Conservation (phyloP, 2,797 vertebrate genomes). For the Sciaenops ocellatus region DNA sequence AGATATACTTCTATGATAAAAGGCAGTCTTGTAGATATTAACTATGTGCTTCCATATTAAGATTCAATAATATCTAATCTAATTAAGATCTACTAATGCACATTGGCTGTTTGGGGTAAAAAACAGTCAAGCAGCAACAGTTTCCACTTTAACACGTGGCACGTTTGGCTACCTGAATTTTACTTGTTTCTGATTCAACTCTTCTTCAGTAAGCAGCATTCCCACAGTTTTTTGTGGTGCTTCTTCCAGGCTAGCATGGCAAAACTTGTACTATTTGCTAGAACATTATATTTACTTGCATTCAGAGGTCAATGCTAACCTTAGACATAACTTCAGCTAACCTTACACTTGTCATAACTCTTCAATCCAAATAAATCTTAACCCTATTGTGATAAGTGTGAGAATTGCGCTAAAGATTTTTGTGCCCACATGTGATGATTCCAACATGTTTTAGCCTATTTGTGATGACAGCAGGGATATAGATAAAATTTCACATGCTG, state of each 20-base stretch:
- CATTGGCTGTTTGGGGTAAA: no score
- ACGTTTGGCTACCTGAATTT: background rate
- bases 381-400: background rate
- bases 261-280: background rate
- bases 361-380: background rate
- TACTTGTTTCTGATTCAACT: background rate
- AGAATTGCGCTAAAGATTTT: background rate
- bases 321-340: background rate
- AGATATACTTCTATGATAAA: no score
- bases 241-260: background rate
- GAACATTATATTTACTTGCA: background rate
- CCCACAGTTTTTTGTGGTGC: background rate
- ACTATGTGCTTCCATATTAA: no score
- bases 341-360: no score
- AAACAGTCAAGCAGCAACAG: no score
- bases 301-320: background rate
- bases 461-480: conserved; percentile 29
- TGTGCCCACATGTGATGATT: background rate
- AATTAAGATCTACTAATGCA: no score
- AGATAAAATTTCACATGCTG: conserved; percentile 52
- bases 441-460: background rate
- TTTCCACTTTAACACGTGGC: background rate
- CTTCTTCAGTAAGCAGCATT: background rate
- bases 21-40: no score
- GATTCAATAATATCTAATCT: no score